These are phyloP conservation scores for Taurulus bubalis DNA, from an alignment of 2,113 vertebrate species.

Conservation along the genomic window DNA sequence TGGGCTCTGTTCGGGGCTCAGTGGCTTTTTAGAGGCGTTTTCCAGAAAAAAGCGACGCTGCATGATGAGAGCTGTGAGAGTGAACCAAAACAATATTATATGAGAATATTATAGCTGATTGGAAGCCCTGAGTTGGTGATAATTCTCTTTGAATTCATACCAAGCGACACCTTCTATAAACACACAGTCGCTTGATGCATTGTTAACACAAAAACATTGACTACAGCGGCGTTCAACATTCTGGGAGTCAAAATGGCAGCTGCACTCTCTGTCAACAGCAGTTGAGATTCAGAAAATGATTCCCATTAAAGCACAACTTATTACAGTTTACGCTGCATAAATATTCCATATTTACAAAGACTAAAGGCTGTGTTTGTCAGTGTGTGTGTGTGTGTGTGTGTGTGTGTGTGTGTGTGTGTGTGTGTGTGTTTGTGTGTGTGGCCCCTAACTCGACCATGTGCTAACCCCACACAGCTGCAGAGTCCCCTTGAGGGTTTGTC, in stretches of 20 bases:
- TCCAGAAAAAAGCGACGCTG: background rate
- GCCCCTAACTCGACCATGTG: constrained; percentile 82
- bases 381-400: constrained; percentile 73
- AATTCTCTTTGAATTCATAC: background rate
- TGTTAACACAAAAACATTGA: background rate
- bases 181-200: background rate
- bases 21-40: background rate
- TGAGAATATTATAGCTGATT: background rate
- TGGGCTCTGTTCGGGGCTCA: background rate
- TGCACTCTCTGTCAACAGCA: background rate
- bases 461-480: constrained; percentile 83
- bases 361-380: constrained; percentile 59
- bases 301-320: constrained; percentile 47
- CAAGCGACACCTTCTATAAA: background rate
- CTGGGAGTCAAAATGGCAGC: background rate
- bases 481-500: constrained; percentile 82
- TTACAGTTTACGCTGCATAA: constrained; percentile 52
- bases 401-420: constrained; percentile 56
- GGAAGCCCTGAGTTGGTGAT: background rate
- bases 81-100: background rate
- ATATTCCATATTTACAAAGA: constrained; percentile 68
- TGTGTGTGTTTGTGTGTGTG: constrained; percentile 74
- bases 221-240: background rate
- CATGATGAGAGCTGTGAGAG: background rate
- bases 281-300: constrained; percentile 6